These are phyloP conservation scores for Pipa parva DNA, from an alignment of 2,113 vertebrate species.

Conservation along the genomic window DNA sequence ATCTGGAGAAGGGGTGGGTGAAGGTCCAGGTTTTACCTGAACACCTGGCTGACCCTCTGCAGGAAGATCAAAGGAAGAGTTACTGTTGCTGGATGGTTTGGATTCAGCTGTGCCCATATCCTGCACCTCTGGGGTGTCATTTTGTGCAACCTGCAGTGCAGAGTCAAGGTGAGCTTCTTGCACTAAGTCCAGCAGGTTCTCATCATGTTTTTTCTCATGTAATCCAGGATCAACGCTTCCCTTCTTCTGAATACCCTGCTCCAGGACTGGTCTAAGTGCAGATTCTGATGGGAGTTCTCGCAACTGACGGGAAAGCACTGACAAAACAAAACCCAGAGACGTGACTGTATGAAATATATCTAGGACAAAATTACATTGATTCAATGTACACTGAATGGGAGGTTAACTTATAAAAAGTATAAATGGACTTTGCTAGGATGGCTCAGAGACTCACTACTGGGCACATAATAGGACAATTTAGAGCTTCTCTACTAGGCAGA, in stretches of 20 bases:
- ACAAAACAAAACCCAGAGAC: not conserved
- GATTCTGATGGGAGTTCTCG: not conserved
- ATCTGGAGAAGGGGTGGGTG: not conserved
- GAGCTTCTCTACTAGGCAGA: too few species aligned
- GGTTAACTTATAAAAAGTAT: too few species aligned
- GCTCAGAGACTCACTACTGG: too few species aligned
- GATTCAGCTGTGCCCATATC: constrained; percentile 16
- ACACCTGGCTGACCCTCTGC: not conserved
- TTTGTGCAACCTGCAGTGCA: constrained; percentile 18
- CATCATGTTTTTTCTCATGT: not conserved
- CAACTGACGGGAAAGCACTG: constrained; percentile 13
- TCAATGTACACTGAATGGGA: too few species aligned
- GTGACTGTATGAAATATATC: too few species aligned
- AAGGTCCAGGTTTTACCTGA: not conserved
- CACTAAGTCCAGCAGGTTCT: not conserved
- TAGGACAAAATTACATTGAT: too few species aligned
- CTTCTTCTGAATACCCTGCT: not conserved
- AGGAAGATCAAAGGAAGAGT: constrained; percentile 23
- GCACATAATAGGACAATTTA: too few species aligned
- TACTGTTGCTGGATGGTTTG: constrained; percentile 14
- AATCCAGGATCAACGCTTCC: not conserved
- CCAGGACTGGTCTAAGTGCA: accelerated
- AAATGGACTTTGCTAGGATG: too few species aligned
- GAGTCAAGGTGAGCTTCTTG: constrained; percentile 9
- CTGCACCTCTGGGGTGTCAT: constrained; percentile 25